Base-by-base conservation (phyloP, 2,888 invertebrate species). In the Hirtodrosophila cameraria region DNA sequence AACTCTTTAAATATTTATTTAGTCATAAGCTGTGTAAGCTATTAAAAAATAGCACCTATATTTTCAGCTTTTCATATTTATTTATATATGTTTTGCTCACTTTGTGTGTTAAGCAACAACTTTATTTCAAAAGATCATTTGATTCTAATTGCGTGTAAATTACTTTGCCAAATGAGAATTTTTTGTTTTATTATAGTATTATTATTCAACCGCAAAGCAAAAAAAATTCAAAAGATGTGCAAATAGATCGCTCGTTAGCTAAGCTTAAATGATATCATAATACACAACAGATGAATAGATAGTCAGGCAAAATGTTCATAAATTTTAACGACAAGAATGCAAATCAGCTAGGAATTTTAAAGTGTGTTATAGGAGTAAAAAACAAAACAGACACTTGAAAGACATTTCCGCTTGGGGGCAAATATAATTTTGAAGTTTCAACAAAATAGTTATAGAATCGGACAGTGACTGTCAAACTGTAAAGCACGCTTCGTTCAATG, bases 251-350 rank as follows among this genome's bases (percentile, higher is more conserved):
- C 45, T 64, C 59, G 35, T 72, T 59, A 67, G 20, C 33, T 13
- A 16, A 18, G 30, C 42, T 39, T n/a, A 59, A 62, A 62, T 73
- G 74, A 73, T 75, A 74, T 73, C 61, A 73, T 73, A 65, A 58
- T 53, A 53, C 35, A 38, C 20, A 23, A 23, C 33, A 42, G 20
- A 53, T 48, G 36, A 39, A 16, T 16, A 43, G n/a, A n/a, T n/a
- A n/a, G n/a, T n/a, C n/a, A n/a, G n/a, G n/a, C 27, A 33, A 31
- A 52, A 39, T 57, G 27, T 30, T 55, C 42, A 42, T 49, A 41
- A 16, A 33, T n/a, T 28, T 58, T 50, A 42, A 48, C 35, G 36
- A 35, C 11, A 13, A 36, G 61, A 42, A 58, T 62, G 67, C 53
- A 72, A 72, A 68, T 59, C 33, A 68, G 42, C 35, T 12, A 13